Conservation (phyloP, 1,140 invertebrate species). For the Drosophila triauraria region DNA sequence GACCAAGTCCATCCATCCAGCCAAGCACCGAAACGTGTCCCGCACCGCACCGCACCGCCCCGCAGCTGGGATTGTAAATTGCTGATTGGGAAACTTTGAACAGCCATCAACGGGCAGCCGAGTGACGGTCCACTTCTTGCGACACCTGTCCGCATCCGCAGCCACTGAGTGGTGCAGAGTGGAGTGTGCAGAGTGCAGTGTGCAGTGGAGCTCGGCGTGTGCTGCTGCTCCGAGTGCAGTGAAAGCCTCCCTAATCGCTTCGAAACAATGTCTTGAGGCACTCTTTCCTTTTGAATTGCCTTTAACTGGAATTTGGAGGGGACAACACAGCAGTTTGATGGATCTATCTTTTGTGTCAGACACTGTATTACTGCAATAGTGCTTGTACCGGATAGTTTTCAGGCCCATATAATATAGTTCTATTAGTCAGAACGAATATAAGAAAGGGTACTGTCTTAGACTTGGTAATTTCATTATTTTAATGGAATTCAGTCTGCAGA, state of each 20-base stretch:
- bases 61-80: conserved; percentile 14
- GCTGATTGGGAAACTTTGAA: conserved; percentile 19
- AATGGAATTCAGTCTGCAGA: not conserved
- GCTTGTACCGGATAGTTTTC: too few relatives aligned
- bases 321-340: not conserved
- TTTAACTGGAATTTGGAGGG: not conserved
- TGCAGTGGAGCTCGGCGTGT: conserved; percentile 1
- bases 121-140: conserved; percentile 15
- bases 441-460: not conserved
- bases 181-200: not conserved
- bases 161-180: conserved; percentile 1
- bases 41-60: not conserved
- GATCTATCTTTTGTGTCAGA: not conserved
- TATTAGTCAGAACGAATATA: not conserved
- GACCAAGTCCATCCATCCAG: conserved; percentile 33
- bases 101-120: conserved; percentile 3
- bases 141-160: conserved; percentile 10
- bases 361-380: not conserved
- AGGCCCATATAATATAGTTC: not conserved
- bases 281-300: not conserved
- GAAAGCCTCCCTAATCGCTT: conserved; percentile 17
- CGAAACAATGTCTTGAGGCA: conserved; percentile 1
- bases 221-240: not conserved
- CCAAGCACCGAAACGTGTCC: conserved; percentile 34
- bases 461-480: too few relatives aligned